Base-by-base conservation (phyloP, 2,888 invertebrate genomes). In the Smittia aterrima region DNA sequence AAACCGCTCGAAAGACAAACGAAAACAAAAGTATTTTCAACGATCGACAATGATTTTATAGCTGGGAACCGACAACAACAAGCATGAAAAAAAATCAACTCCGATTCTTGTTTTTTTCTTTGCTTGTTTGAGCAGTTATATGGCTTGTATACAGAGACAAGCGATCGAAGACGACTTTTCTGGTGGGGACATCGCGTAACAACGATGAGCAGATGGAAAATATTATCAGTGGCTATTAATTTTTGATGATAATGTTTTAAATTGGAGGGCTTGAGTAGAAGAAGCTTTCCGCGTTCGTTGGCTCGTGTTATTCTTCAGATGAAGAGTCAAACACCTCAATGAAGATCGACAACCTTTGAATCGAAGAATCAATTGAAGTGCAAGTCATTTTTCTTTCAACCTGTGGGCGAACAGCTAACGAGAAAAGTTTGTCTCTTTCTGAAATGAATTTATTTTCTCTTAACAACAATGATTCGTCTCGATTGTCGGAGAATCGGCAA, bases 41-140 rank as follows among this genome's bases (percentile, higher is more conserved):
- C 79, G 79, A 78, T 78, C 78, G 84, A 85, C 84, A 85, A 84
- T 84, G 82, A 84, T 84, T 85, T 86, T 86, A 86, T 86, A 83
- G 83, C 80, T 83, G 82, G 84, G 84, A 53, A 68, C 24, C 71
- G 20, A 54, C 71, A 41, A 58, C 54, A 71, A 71, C 71, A 71
- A 54, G 22, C 13, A 27, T 16, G 38, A 62, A n/a, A 58, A 22
- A 58, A 58, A n/a, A 4, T 58, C 54, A 70, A 70, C 70, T 54
- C 53, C 20, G 54, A 70, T 70, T 70, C 70, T 70, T 54, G 70
- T 54, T 54, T 70, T 41, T 38, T 67, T 70, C 41, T 47, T 68
- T 41, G 70, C 54, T 25, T 20, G 70, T 27, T 67, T 27, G 70
- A 18, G 22, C 40, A 67, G 58, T 58, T 58, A 58, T 58, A 47